A percentile compares a stretch with the other conserved stretches of the same genome.
phyloP scores from a whole-genome alignment of 2,888 invertebrate genomes.

The Troilus luridus region DNA sequence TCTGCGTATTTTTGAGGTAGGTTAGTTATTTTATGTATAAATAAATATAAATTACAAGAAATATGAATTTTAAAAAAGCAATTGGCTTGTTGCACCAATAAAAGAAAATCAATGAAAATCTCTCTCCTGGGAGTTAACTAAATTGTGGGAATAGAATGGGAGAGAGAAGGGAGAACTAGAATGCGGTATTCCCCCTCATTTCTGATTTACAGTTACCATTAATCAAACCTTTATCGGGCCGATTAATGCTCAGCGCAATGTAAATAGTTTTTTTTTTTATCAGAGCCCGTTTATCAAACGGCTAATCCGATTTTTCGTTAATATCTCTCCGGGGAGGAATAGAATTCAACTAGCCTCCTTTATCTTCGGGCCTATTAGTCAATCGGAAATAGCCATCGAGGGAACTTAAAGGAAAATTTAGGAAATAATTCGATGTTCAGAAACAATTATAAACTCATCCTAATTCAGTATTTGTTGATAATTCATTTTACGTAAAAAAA shows the following conservation, averaged over 20 bases:
- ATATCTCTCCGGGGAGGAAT: not conserved
- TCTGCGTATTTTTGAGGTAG: too few species aligned
- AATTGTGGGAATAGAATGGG: not conserved
- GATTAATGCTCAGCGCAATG: slow-evolving; percentile 42
- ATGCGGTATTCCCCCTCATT: not conserved
- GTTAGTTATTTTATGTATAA: too few species aligned
- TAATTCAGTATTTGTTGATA: not conserved
- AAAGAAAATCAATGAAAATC: not conserved
- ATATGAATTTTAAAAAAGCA: not conserved
- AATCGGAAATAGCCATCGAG: not conserved
- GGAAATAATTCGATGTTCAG: not conserved
- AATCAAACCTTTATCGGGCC: slow-evolving; percentile 40
- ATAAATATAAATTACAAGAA: not conserved
- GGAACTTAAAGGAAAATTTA: not conserved
- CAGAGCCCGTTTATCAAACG: slow-evolving; percentile 4
- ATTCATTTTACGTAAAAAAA: not conserved
- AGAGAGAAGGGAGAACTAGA: not conserved
- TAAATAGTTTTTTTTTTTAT: slow-evolving; percentile 48
- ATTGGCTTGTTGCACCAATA: not conserved
- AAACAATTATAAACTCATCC: not conserved
- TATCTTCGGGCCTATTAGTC: not conserved
- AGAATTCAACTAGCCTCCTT: slow-evolving; percentile 2
- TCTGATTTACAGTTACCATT: slow-evolving; percentile 42
- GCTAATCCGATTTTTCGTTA: slow-evolving; percentile 18
- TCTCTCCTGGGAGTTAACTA: not conserved